A percentile compares a stretch with the other conserved stretches of the same genome.
These are phyloP conservation scores for Norana najaformis DNA, from an alignment of 2,888 invertebrate genomes.

Conservation along the genomic window DNA sequence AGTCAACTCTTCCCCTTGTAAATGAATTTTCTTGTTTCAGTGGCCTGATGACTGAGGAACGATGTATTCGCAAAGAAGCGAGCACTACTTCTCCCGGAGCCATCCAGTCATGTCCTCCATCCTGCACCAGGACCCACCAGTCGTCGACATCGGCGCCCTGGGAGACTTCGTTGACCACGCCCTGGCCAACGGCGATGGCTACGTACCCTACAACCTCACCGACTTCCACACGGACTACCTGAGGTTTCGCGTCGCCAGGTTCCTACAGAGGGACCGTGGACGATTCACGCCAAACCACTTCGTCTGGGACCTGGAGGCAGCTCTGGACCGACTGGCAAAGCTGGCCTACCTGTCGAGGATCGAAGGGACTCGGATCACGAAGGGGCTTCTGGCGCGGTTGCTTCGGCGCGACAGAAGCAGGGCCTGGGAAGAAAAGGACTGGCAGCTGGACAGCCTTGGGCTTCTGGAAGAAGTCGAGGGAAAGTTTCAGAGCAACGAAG, in stretches of 20 bases:
- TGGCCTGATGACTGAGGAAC: not conserved
- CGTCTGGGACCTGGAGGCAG: conserved; percentile 32
- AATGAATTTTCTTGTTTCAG: conserved; percentile 1
- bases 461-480: conserved; percentile 18
- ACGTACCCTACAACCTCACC: conserved; percentile 39
- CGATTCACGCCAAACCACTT: not conserved
- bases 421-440: not conserved
- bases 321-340: conserved; percentile 32
- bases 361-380: conserved; percentile 22
- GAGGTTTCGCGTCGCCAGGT: conserved; percentile 29
- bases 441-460: conserved; percentile 22
- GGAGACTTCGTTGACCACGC: conserved; percentile 27
- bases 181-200: conserved; percentile 18
- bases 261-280: conserved; percentile 26
- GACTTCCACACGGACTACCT: conserved; percentile 39
- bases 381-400: conserved; percentile 28
- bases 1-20: not conserved
- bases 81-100: conserved; percentile 7
- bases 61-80: not conserved
- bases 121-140: conserved; percentile 17
- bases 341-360: conserved; percentile 34
- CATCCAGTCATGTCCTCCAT: conserved; percentile 26
- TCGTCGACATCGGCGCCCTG: not conserved
- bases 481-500: not conserved
- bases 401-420: conserved; percentile 24